Conservation (phyloP, 2,888 invertebrate species). For the Metallyticus violacea region DNA sequence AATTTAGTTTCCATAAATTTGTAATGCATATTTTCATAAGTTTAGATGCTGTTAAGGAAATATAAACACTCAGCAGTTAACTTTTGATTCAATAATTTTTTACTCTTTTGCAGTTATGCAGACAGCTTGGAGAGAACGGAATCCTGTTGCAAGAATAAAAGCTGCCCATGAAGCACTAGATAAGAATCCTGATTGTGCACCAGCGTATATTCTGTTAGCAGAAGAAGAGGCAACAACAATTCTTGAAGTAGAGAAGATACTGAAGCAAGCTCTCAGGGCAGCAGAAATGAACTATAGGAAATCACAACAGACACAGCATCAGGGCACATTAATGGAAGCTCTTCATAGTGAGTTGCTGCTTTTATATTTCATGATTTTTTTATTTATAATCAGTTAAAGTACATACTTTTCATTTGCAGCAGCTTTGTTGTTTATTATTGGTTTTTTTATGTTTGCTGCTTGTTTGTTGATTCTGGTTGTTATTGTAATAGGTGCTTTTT, state of each 20-base stretch:
- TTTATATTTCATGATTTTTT: too few species aligned
- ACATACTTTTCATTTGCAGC: too few species aligned
- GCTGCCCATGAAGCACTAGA: constrained; percentile 87
- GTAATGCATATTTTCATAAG: too few species aligned
- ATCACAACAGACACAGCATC: constrained; percentile 78
- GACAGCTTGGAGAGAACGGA: constrained; percentile 94
- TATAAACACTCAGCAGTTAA: not conserved
- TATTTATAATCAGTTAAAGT: too few species aligned
- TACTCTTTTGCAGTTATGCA: constrained; percentile 68
- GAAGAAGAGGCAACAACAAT: constrained; percentile 97
- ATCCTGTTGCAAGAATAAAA: constrained; percentile 85
- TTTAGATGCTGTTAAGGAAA: too few species aligned
- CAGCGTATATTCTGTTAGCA: constrained; percentile 90
- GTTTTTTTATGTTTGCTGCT: too few species aligned
- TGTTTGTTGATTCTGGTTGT: too few species aligned
- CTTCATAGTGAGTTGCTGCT: constrained; percentile 56
- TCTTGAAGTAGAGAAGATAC: constrained; percentile 77
- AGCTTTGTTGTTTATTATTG: not conserved
- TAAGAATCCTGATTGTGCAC: constrained; percentile 86
- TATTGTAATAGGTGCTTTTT: too few species aligned
- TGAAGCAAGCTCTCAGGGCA: constrained; percentile 78
- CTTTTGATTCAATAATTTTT: not conserved
- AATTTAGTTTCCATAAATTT: too few species aligned
- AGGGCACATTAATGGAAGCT: constrained; percentile 69
- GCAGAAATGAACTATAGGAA: constrained; percentile 78